These are phyloP conservation scores for Papilio dardanus DNA, from an alignment of 1,140 invertebrate species.

Conservation along the genomic window DNA sequence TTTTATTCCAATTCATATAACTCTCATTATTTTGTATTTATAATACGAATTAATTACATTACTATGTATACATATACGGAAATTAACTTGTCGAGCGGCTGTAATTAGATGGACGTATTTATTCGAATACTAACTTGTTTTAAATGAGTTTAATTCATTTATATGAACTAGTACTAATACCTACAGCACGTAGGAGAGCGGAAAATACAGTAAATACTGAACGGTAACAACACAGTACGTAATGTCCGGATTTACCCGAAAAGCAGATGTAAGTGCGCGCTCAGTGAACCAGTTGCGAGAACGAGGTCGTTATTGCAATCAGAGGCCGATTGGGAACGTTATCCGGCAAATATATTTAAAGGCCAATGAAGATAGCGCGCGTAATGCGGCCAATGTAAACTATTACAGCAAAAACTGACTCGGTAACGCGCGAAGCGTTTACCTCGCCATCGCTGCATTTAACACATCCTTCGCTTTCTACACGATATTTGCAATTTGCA, in stretches of 20 bases:
- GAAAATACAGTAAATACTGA: neutral
- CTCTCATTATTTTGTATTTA: neutral
- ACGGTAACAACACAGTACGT: neutral
- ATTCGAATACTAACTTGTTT: too few species aligned
- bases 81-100: too few species aligned
- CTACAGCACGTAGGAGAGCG: too few species aligned
- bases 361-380: conserved; percentile 15
- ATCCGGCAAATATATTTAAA: conserved; percentile 23
- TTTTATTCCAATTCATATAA: neutral
- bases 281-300: conserved; percentile 12
- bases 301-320: conserved; percentile 12
- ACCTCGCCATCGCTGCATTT: conserved; percentile 22
- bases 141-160: too few species aligned
- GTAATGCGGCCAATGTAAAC: conserved; percentile 3
- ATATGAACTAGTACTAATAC: too few species aligned
- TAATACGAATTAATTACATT: too few species aligned
- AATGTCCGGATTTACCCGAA: neutral
- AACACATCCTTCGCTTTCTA: conserved; percentile 30
- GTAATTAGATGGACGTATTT: too few species aligned
- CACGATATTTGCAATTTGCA: conserved; percentile 34
- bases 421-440: conserved; percentile 20
- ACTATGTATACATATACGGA: too few species aligned
- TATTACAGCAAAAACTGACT: conserved; percentile 28
- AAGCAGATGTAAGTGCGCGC: neutral
- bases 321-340: conserved; percentile 2